Percentiles rank a stretch among this genome's conserved stretches.
phyloP scores from a whole-genome alignment of 1,140 invertebrate species.

The Heliothis virescens region DNA sequence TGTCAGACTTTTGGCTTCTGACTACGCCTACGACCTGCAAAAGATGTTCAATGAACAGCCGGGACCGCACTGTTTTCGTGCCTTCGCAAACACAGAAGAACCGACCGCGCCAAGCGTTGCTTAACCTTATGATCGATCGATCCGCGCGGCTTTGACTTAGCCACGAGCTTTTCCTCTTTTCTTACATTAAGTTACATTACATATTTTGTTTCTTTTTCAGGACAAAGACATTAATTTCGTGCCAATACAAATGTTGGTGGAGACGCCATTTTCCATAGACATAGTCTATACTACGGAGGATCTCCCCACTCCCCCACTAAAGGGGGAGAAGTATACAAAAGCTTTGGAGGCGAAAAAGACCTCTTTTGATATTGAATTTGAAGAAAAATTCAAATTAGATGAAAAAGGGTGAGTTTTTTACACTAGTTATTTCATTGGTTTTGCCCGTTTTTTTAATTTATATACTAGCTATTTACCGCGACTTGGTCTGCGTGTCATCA shows the following conservation, averaged over 20 bases:
- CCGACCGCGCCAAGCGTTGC: no score
- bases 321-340: constrained; percentile 86
- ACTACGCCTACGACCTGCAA: no score
- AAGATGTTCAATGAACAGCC: no score
- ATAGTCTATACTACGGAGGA: constrained; percentile 93
- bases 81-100: no score
- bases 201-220: constrained; percentile 56
- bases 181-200: neutral
- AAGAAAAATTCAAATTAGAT: constrained; percentile 89
- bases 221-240: constrained; percentile 92
- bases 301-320: constrained; percentile 74
- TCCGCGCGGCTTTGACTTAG: no score
- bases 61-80: no score
- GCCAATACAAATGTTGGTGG: constrained; percentile 92
- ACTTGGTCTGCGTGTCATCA: neutral
- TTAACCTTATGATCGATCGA: no score
- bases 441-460: neutral
- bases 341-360: constrained; percentile 87
- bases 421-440: neutral
- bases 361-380: constrained; percentile 90
- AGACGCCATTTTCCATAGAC: constrained; percentile 94
- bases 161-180: no score
- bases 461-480: neutral
- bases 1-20: no score
- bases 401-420: constrained; percentile 87